A percentile compares a stretch with the other conserved stretches of the same genome.
Conservation (phyloP, 2,888 invertebrate species). For the Temnothorax rugatulus region DNA sequence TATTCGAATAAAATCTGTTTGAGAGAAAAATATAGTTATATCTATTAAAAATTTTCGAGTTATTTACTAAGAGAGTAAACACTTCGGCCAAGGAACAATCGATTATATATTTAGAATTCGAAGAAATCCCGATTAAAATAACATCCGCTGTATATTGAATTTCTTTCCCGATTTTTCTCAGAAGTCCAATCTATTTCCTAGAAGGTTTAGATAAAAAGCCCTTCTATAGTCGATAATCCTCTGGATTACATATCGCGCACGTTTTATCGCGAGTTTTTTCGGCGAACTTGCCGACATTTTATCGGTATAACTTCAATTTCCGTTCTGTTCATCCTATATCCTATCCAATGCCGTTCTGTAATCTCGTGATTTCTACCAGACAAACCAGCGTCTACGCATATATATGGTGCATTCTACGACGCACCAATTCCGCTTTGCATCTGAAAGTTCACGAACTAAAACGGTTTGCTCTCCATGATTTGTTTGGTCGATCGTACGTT, state of each 20-base stretch:
- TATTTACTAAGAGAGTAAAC: background rate
- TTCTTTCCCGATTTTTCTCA: background rate
- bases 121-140: background rate
- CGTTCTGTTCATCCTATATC: background rate
- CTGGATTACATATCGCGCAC: conserved; percentile 18
- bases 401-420: conserved; percentile 1
- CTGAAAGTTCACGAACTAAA: background rate
- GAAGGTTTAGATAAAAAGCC: background rate
- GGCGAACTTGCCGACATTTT: background rate
- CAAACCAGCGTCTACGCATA: conserved; percentile 1
- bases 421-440: background rate
- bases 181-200: background rate
- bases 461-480: background rate
- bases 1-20: background rate
- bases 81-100: background rate
- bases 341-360: background rate
- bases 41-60: background rate
- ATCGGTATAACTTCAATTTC: conserved; percentile 21
- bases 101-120: background rate
- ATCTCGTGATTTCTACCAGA: conserved; percentile 37
- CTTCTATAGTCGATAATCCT: background rate
- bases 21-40: background rate
- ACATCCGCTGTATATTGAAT: background rate
- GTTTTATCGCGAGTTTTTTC: conserved; percentile 30
- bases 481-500: background rate